A percentile compares a stretch with the other conserved stretches of the same genome.
Conservation (phyloP, 2,888 invertebrate species). For the Glaucopsyche alexis region DNA sequence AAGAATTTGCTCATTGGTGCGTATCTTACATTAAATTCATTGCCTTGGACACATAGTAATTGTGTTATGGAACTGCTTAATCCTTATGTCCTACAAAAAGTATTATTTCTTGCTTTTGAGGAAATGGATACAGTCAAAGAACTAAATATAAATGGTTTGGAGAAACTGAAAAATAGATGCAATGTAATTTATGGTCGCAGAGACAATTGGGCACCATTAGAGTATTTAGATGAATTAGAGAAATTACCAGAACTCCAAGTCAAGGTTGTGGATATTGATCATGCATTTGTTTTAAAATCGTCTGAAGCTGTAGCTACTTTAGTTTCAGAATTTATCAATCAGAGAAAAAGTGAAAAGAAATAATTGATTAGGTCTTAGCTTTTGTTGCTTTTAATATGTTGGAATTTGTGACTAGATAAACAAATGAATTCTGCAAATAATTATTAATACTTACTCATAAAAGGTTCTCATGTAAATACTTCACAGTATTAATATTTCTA, state of each 20-base stretch:
- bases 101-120: constrained; percentile 85
- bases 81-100: constrained; percentile 81
- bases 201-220: constrained; percentile 92
- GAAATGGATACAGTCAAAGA: constrained; percentile 89
- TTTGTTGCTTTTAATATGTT: neutral
- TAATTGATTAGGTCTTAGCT: constrained; percentile 1
- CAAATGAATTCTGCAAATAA: neutral
- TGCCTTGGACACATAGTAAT: constrained; percentile 72
- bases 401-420: neutral
- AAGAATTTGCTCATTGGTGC: constrained; percentile 72
- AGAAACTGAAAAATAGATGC: constrained; percentile 79
- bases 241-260: constrained; percentile 55
- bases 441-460: too few relatives aligned
- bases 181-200: constrained; percentile 87
- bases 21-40: constrained; percentile 76
- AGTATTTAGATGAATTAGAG: constrained; percentile 83
- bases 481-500: too few relatives aligned
- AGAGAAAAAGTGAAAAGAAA: constrained; percentile 36
- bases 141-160: constrained; percentile 82
- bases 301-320: constrained; percentile 79
- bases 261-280: constrained; percentile 70
- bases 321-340: constrained; percentile 56
- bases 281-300: constrained; percentile 89
- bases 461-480: too few relatives aligned
- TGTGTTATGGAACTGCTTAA: constrained; percentile 79